phyloP scores from a whole-genome alignment of 2,888 invertebrate genomes.

The Troides helena region DNA sequence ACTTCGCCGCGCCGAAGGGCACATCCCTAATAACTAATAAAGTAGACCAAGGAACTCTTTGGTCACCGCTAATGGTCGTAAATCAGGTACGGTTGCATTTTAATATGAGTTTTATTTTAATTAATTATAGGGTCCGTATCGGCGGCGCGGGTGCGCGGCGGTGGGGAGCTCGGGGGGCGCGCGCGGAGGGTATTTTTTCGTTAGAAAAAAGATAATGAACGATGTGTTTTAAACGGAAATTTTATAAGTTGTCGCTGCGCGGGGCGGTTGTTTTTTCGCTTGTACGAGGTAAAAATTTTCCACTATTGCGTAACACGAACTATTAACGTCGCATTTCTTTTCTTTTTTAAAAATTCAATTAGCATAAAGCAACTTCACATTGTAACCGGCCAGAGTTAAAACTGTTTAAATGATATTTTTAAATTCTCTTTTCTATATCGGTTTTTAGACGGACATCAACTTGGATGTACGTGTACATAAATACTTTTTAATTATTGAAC shows the following conservation, averaged over 20 bases:
- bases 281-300: conserved; percentile 60
- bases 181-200: conserved; percentile 62
- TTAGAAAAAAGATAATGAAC: conserved; percentile 78
- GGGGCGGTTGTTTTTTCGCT: conserved; percentile 68
- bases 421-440: too few species aligned
- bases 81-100: conserved; percentile 34
- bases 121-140: conserved; percentile 40
- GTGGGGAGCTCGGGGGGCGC: conserved; percentile 37
- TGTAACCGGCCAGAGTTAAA: too few species aligned
- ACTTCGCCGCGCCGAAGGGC: conserved; percentile 35
- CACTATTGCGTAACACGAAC: conserved; percentile 53
- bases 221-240: conserved; percentile 77
- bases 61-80: conserved; percentile 47
- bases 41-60: conserved; percentile 67
- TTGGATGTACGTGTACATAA: too few species aligned
- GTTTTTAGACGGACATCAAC: too few species aligned
- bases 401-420: too few species aligned
- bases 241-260: conserved; percentile 67
- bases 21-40: conserved; percentile 65
- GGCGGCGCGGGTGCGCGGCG: conserved; percentile 33
- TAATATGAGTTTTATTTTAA: conserved; percentile 41
- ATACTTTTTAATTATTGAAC: too few species aligned
- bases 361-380: background rate
- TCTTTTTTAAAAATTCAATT: background rate
- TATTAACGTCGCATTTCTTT: conserved; percentile 28